A percentile compares a stretch with the other conserved stretches of the same genome.
Evolutionary conservation across 2,888 invertebrate genomes (phyloP).

Genomic region (Agriopis marginaria): DNA sequence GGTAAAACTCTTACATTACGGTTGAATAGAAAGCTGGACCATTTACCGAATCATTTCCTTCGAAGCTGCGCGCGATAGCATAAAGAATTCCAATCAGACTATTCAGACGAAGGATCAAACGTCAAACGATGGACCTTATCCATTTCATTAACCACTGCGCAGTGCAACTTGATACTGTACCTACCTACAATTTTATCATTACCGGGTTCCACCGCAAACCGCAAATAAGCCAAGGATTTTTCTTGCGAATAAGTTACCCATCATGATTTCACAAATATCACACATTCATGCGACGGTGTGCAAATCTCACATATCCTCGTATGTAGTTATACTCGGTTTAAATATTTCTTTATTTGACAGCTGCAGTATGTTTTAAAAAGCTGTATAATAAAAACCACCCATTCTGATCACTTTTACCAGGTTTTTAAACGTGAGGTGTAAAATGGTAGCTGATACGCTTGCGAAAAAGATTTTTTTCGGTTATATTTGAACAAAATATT

Average conservation of each 20-base stretch:
- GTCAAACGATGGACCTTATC: conserved; percentile 2
- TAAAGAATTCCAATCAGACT: conserved; percentile 4
- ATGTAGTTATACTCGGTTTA: too few relatives aligned
- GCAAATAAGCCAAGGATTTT: conserved; percentile 8
- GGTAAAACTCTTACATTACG: background rate
- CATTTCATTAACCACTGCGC: conserved; percentile 5
- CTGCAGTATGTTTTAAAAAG: too few relatives aligned
- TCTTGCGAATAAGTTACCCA: background rate
- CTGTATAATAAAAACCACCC: too few relatives aligned
- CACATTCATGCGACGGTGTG: too few relatives aligned
- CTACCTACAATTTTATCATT: background rate
- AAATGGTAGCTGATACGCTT: too few relatives aligned
- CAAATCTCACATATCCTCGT: too few relatives aligned
- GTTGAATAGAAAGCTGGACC: background rate
- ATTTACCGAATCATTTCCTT: background rate
- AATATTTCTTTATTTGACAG: too few relatives aligned
- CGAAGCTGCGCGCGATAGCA: background rate
- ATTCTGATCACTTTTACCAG: too few relatives aligned
- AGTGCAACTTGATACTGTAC: conserved; percentile 3
- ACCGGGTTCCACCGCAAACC: conserved; percentile 6
- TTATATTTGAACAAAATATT: too few relatives aligned
- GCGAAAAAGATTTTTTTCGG: too few relatives aligned
- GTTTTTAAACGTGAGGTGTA: too few relatives aligned
- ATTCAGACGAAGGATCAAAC: conserved; percentile 11
- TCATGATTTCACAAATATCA: background rate